Conservation (phyloP, 2,888 invertebrate species). For the Caenorhabditis japonica region DNA sequence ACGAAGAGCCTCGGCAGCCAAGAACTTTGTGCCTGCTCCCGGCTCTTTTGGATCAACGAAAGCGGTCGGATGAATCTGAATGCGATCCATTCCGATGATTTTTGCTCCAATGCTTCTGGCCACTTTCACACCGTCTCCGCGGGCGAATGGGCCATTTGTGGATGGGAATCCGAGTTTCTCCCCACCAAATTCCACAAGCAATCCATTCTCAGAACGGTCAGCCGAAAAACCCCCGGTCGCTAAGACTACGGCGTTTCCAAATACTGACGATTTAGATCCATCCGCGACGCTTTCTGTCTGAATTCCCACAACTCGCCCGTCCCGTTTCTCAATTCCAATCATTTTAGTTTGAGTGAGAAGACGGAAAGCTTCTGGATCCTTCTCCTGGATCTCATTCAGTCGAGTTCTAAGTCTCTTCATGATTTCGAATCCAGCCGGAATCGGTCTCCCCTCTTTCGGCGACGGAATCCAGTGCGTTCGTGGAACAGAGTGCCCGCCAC, state of each 20-base stretch:
- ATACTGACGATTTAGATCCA: conserved; percentile 37
- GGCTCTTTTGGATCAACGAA: conserved; percentile 77
- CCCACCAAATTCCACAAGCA: conserved; percentile 73
- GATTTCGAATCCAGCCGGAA: conserved; percentile 76
- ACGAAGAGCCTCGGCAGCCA: conserved; percentile 77
- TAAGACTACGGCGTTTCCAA: conserved; percentile 74
- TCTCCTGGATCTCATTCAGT: conserved; percentile 58
- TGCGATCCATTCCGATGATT: conserved; percentile 73
- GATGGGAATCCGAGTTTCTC: conserved; percentile 71
- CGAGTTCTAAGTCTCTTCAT: conserved; percentile 70
- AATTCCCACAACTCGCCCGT: conserved; percentile 57
- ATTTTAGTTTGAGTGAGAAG: conserved; percentile 53
- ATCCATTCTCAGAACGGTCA: conserved; percentile 67
- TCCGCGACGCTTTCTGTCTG: conserved; percentile 28
- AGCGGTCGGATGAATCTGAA: conserved; percentile 75
- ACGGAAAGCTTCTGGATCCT: conserved; percentile 58
- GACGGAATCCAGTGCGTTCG: conserved; percentile 77
- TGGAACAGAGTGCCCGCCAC: conserved; percentile 76
- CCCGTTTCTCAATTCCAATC: conserved; percentile 25
- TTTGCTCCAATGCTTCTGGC: conserved; percentile 75
- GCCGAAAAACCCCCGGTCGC: conserved; percentile 77
- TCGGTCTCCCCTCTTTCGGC: conserved; percentile 76
- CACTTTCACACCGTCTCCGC: conserved; percentile 75
- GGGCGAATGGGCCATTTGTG: conserved; percentile 77
- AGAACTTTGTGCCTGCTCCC: conserved; percentile 73